Evolutionary conservation across 2,113 vertebrate species (phyloP).

Genomic region (Geococcyx californianus): DNA sequence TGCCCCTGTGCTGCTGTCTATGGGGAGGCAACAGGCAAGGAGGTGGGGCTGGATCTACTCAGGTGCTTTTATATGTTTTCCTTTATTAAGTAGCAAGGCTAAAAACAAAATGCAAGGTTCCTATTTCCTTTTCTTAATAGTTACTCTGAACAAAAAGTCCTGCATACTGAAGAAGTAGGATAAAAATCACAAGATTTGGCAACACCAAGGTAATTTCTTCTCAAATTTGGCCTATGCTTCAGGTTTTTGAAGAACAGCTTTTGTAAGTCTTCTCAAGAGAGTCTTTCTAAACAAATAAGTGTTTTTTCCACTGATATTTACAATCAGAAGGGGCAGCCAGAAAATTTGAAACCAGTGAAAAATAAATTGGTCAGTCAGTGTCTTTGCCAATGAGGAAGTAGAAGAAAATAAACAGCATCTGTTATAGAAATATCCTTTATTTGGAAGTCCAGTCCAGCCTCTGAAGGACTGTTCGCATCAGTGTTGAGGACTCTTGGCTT

Average conservation of each 20-base stretch:
- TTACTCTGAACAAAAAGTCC: not conserved
- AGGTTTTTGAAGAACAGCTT: constrained; percentile 20
- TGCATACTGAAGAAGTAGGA: not conserved
- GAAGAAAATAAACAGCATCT: constrained; percentile 12
- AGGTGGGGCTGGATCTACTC: not conserved
- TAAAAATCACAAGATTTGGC: not conserved
- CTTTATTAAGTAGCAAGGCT: not conserved
- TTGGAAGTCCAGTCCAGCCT: not conserved
- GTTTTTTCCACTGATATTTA: not conserved
- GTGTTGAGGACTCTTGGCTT: not conserved
- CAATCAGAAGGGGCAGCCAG: constrained; percentile 9
- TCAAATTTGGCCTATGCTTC: not conserved
- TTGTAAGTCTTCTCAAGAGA: not conserved
- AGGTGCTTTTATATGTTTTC: not conserved
- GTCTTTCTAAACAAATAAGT: constrained; percentile 31
- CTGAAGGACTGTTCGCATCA: not conserved
- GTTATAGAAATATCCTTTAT: constrained; percentile 12
- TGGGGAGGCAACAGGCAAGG: not conserved
- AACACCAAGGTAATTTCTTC: not conserved
- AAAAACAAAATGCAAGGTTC: not conserved
- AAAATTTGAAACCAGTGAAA: not conserved
- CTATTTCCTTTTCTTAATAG: not conserved
- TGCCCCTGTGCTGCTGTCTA: not conserved
- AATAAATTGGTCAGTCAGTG: not conserved
- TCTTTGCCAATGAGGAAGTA: constrained; percentile 1